Base-by-base conservation (phyloP, 2,113 vertebrate genomes). In the Sorex araneus region DNA sequence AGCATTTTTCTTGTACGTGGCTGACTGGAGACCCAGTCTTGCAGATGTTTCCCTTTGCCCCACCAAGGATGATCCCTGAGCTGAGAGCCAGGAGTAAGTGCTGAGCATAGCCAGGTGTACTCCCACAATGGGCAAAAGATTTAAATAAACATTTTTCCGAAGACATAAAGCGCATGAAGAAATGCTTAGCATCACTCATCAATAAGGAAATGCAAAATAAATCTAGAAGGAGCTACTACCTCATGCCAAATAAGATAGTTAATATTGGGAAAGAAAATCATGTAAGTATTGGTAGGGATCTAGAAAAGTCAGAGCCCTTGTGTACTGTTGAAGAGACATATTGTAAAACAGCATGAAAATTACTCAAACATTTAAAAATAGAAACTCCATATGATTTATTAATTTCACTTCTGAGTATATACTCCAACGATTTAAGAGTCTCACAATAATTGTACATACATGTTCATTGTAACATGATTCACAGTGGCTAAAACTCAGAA, bases 301-400 rank as follows among this genome's bases (percentile, higher is more conserved):
- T 50, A 50, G 40, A 50, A 50, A 50, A 50, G 47, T 50, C 47
- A 50, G 47, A 50, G 47, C 47, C 47, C 47, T 50, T 50, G 47
- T 50, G 47, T 10, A 50, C 47, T 50, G 47, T 50, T 50, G 47
- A 50, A 7, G 5, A 50, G 47, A 13, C 47, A 50, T 10, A 50
- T 10, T 50, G 13, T 50, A n/a, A 28, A 76, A 81, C 3, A 47
- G 36, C 60, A 63, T 45, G 54, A 11, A 4, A 7, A n/a, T 45
- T 57, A 30, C 9, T 83, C 30, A 74, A 79, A 73, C n/a, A 60
- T 19, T 34, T 84, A 81, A 91, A 76, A 87, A 60, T 36, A 74
- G 19, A 67, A 66, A 34, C 28, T 54, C 27, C 4, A 16, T 64
- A 43, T 50, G 47, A 50, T 50, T 50, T 12, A 50, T 13, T 50